Conservation (phyloP, 2,888 invertebrate species). For the Hypselothyrea guttata region DNA sequence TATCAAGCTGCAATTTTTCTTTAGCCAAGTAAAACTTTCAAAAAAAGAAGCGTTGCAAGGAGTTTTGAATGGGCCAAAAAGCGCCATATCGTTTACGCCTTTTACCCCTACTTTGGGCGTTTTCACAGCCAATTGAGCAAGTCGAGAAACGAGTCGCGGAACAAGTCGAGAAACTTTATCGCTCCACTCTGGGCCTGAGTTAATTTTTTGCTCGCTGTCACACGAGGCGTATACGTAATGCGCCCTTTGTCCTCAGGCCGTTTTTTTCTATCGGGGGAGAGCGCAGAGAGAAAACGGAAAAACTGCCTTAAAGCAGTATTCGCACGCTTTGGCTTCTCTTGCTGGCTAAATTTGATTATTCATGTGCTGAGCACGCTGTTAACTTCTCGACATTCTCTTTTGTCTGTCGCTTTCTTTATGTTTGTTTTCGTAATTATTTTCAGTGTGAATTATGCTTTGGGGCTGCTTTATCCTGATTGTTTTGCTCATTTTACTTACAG, state of each 20-base stretch:
- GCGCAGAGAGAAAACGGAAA: too few species aligned
- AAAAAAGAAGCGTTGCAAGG: neutral
- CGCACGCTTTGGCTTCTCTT: conserved; percentile 9
- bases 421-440: conserved; percentile 55
- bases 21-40: neutral
- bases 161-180: conserved; percentile 32
- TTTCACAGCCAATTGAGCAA: conserved; percentile 65
- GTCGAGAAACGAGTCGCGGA: conserved; percentile 18
- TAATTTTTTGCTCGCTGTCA: conserved; percentile 12
- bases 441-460: conserved; percentile 60
- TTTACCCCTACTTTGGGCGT: conserved; percentile 15
- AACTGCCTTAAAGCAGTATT: conserved; percentile 14
- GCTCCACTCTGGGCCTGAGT: conserved; percentile 8
- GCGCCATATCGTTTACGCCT: neutral
- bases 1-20: conserved; percentile 24
- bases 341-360: conserved; percentile 54
- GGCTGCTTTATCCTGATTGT: conserved; percentile 52
- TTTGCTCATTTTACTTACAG: conserved; percentile 26
- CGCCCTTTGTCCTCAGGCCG: conserved; percentile 23
- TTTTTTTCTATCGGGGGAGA: conserved; percentile 2
- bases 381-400: conserved; percentile 20
- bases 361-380: conserved; percentile 42
- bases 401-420: conserved; percentile 20
- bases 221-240: conserved; percentile 50
- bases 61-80: neutral